Percentiles rank a stretch among this genome's conserved stretches.
These are phyloP conservation scores for Gopherus evgoodei DNA, from an alignment of 2,113 vertebrate genomes.

Conservation along the genomic window DNA sequence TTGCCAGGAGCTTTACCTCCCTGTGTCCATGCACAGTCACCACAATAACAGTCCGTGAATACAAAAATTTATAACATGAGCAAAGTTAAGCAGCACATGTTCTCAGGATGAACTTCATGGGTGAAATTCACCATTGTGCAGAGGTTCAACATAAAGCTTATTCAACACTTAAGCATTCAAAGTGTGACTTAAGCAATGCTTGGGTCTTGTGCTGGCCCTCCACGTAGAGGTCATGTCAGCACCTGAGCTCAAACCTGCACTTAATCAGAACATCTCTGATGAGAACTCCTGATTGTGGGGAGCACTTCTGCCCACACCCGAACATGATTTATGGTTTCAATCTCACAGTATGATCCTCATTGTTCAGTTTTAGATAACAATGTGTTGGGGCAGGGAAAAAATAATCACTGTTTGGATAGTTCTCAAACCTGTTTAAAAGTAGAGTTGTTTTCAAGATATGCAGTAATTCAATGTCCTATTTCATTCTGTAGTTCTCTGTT, in stretches of 20 bases:
- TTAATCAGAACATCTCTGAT: conserved; percentile 8
- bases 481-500: conserved; percentile 62
- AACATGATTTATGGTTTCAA: not conserved
- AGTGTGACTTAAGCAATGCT: not conserved
- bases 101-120: not conserved
- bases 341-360: not conserved
- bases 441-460: conserved; percentile 47
- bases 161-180: not conserved
- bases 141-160: conserved; percentile 1
- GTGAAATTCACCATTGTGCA: conserved; percentile 30
- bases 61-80: too few relatives aligned
- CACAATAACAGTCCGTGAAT: not conserved
- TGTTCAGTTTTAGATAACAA: conserved; percentile 45
- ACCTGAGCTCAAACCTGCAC: conserved; percentile 4
- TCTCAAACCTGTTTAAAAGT: conserved; percentile 41
- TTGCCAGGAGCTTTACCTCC: not conserved
- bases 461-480: conserved; percentile 45
- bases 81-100: too few relatives aligned
- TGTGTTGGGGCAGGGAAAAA: not conserved
- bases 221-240: not conserved
- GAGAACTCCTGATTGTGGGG: not conserved
- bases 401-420: not conserved
- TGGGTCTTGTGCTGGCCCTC: not conserved
- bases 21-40: not conserved
- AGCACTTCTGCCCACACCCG: not conserved